These are phyloP conservation scores for Ashinkailepas kermadecensis DNA, from an alignment of 2,888 invertebrate species.

Conservation along the genomic window DNA sequence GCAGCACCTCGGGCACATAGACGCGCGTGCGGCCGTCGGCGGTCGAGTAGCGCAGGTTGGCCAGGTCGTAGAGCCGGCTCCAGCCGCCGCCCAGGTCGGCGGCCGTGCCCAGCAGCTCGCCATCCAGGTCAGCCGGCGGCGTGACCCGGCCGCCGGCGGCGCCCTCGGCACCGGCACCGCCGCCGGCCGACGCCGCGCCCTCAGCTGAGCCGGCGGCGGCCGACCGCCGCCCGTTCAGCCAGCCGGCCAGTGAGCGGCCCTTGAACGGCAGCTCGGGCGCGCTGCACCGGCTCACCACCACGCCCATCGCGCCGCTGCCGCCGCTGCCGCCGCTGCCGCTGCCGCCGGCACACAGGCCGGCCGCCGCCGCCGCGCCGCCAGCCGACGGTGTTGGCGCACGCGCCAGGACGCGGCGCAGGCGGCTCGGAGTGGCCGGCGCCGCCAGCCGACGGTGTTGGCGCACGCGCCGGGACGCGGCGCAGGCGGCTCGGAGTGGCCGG, in stretches of 20 bases:
- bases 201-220: not conserved
- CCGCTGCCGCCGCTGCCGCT: not conserved
- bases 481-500: too few species aligned
- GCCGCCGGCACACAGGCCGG: not conserved
- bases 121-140: not conserved
- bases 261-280: constrained; percentile 12
- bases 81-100: not conserved
- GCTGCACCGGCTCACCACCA: not conserved
- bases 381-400: too few species aligned
- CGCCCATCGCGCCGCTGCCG: too few species aligned
- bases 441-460: too few species aligned
- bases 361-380: not conserved
- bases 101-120: not conserved
- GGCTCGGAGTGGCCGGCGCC: too few species aligned
- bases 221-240: not conserved
- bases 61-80: not conserved
- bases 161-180: not conserved
- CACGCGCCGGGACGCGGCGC: too few species aligned
- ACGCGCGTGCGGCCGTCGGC: not conserved
- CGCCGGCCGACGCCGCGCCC: too few species aligned
- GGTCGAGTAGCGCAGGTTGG: not conserved
- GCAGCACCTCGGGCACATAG: not conserved
- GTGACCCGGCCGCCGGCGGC: not conserved
- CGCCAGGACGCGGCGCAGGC: too few species aligned
- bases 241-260: not conserved